phyloP scores from a whole-genome alignment of 2,888 invertebrate species.

The Sinopyrophorus schimmeli region DNA sequence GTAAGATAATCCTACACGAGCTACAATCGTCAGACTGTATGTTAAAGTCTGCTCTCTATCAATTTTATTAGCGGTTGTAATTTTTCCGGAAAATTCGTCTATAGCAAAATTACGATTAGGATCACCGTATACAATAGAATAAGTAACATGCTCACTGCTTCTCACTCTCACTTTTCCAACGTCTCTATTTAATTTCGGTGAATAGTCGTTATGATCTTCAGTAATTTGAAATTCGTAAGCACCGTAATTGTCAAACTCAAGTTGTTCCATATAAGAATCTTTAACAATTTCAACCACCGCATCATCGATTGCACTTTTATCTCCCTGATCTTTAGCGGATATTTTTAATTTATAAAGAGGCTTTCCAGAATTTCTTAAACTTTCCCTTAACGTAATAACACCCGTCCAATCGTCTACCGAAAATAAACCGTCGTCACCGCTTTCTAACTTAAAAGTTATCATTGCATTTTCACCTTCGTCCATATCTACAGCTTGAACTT shows the following conservation, averaged over 20 bases:
- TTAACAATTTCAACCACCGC: constrained; percentile 82
- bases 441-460: constrained; percentile 76
- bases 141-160: constrained; percentile 60
- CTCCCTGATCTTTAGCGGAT: constrained; percentile 81
- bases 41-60: constrained; percentile 81
- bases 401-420: constrained; percentile 78
- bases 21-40: constrained; percentile 81
- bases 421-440: constrained; percentile 80
- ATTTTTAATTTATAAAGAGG: constrained; percentile 73
- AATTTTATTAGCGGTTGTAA: constrained; percentile 75
- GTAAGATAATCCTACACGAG: constrained; percentile 73
- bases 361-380: constrained; percentile 66
- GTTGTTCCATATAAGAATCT: constrained; percentile 68
- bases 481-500: constrained; percentile 80
- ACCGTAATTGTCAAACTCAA: constrained; percentile 75
- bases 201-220: constrained; percentile 75
- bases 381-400: constrained; percentile 69
- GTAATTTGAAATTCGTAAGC: constrained; percentile 81
- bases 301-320: constrained; percentile 70
- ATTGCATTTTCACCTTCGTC: constrained; percentile 89
- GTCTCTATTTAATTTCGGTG: constrained; percentile 65
- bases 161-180: constrained; percentile 76
- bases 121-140: constrained; percentile 82
- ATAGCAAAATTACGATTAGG: constrained; percentile 76
- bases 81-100: constrained; percentile 75